phyloP scores from a whole-genome alignment of 2,113 vertebrate genomes.

The Cyrtonyx montezumae region DNA sequence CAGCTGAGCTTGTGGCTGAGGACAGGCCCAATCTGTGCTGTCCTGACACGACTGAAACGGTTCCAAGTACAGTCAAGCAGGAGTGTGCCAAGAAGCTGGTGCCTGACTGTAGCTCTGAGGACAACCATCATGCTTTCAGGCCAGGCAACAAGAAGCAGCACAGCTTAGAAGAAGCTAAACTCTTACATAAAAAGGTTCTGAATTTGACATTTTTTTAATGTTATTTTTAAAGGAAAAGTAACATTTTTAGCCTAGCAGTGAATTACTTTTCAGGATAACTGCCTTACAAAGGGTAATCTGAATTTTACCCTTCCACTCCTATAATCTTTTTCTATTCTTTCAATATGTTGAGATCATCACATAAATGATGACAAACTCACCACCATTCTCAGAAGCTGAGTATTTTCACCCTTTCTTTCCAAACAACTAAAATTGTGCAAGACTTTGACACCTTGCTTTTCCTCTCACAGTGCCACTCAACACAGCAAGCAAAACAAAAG shows the following conservation, averaged over 20 bases:
- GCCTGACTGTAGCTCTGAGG: not conserved
- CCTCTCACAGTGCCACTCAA: not conserved
- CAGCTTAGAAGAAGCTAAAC: not conserved
- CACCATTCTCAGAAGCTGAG: not conserved
- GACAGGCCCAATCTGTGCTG: not conserved
- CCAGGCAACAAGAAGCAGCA: not conserved
- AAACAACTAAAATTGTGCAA: not conserved
- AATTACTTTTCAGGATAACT: not conserved
- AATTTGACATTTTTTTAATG: not conserved
- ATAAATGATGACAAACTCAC: not conserved
- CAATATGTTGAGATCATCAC: not conserved
- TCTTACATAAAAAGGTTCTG: not conserved
- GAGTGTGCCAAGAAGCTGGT: not conserved
- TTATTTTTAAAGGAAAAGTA: not conserved
- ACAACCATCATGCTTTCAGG: not conserved
- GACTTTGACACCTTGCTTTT: not conserved
- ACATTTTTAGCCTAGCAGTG: not conserved
- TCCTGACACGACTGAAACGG: not conserved
- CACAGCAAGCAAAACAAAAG: not conserved
- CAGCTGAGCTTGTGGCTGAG: rapidly evolving
- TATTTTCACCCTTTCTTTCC: not conserved
- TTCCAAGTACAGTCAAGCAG: rapidly evolving
- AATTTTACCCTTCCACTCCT: not conserved
- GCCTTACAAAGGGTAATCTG: not conserved
- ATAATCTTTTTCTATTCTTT: not conserved